Base-by-base conservation (phyloP, 2,113 vertebrate genomes). In the Bubo scandiacus region DNA sequence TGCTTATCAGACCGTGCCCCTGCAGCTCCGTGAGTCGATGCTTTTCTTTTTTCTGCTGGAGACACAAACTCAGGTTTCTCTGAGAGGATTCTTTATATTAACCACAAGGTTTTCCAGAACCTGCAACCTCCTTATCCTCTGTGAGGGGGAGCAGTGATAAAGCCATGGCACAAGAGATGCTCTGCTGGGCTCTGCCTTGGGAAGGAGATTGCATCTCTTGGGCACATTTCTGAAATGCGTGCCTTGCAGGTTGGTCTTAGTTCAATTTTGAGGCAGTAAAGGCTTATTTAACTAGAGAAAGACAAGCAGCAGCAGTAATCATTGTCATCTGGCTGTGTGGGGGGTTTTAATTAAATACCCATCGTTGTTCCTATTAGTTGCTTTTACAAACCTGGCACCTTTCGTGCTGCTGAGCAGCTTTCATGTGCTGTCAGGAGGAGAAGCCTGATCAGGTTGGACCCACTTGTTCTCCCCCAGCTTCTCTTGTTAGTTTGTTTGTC, bases 11-110 rank as follows among this genome's bases (percentile, higher is more conserved):
- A 8, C 34, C 43, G 2, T 58, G 72, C 13, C 38, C 43, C 86
- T 6, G 49, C 3, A 2, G 79, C 66, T 92, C 89, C 1, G 0
- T 2, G 2, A 17, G 59, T 21, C 2, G 2, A 7, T 32, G 16
- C 23, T 58, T 40, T 79, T 7, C 40, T 85, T 82, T 82, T 91
- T 36, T 83, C 72, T 52, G 15, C 18, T 25, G 59, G 66, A 86
- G 38, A 22, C 42, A 27, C 14, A 71, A 67, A 38, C 23, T n/a
- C 14, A 58, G 6, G 7, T 54, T 74, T 42, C 58, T 52, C 74
- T 11, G 4, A 23, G 42, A 23, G 7, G 23, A 34, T 58, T 49
- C 84, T 67, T 74, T 45, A 6, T 18, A 17, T 9, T 14, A 54
- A n/a, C 42, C 5, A 6, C 25, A 12, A 27, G 18, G 8, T 45